A percentile compares a stretch with the other conserved stretches of the same genome.
Evolutionary conservation across 2,888 invertebrate genomes (phyloP).

Genomic region (Drosophila bunnanda): DNA sequence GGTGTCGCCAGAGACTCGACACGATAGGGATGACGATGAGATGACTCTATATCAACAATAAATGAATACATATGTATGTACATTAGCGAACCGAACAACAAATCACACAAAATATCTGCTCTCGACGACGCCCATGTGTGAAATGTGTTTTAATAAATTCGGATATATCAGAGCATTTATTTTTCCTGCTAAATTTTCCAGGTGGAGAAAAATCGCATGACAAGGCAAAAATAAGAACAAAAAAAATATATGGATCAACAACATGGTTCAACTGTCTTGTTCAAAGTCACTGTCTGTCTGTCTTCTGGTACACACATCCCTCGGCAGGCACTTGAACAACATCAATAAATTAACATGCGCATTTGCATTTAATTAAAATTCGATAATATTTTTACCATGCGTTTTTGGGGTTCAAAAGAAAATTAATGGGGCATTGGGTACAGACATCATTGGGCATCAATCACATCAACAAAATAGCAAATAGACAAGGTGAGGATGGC

Average conservation of each 20-base stretch:
- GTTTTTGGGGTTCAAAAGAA: constrained; percentile 49
- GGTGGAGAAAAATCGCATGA: constrained; percentile 35
- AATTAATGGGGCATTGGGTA: constrained; percentile 66
- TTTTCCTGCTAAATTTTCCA: constrained; percentile 40
- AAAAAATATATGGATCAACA: constrained; percentile 11
- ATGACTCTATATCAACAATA: constrained; percentile 70
- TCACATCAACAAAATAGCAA: constrained; percentile 59
- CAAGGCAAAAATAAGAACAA: constrained; percentile 14
- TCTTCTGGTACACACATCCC: constrained; percentile 9
- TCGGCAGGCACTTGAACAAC: constrained; percentile 28
- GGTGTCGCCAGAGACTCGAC: constrained; percentile 52
- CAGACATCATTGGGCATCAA: constrained; percentile 69
- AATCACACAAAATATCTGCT: constrained; percentile 33
- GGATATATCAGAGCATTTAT: not conserved
- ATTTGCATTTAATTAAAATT: constrained; percentile 73
- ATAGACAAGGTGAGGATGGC: constrained; percentile 24
- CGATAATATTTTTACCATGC: constrained; percentile 43
- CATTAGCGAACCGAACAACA: constrained; percentile 40
- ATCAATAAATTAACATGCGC: constrained; percentile 57
- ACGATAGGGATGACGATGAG: constrained; percentile 74
- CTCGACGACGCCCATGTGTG: constrained; percentile 9
- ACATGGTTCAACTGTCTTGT: constrained; percentile 36
- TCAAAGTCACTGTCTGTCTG: constrained; percentile 34
- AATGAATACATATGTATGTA: constrained; percentile 23
- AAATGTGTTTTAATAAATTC: constrained; percentile 33